Conservation (phyloP, 2,113 vertebrate genomes). For the Ciconia stormi region DNA sequence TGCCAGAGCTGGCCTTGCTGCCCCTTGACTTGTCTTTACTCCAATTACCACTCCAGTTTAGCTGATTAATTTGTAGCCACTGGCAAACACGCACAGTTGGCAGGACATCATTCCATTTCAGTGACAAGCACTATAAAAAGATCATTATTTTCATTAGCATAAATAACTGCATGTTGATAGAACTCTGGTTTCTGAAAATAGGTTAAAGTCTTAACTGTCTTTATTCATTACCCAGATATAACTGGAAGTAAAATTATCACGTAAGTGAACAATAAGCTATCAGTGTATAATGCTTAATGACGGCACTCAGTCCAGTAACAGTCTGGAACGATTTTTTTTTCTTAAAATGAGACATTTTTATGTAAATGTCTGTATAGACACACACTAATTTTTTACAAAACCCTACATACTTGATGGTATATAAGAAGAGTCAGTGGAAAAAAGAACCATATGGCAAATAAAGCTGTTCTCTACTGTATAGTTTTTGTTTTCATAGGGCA, state of each 20-base stretch:
- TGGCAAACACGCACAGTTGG: conserved; percentile 70
- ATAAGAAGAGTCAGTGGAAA: neutral
- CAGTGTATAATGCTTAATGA: conserved; percentile 22
- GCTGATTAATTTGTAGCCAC: conserved; percentile 75
- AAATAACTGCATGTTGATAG: conserved; percentile 72
- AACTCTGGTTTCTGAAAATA: conserved; percentile 67
- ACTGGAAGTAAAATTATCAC: conserved; percentile 66
- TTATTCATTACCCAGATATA: conserved; percentile 69
- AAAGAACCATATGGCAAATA: neutral
- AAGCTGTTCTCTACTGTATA: neutral
- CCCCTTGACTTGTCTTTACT: conserved; percentile 63
- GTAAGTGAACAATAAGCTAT: conserved; percentile 44
- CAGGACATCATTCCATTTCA: conserved; percentile 67
- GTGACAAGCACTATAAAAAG: conserved; percentile 73
- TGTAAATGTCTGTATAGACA: neutral
- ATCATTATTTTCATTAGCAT: conserved; percentile 76
- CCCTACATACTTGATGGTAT: neutral
- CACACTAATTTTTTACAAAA: neutral
- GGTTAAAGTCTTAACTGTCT: conserved; percentile 65
- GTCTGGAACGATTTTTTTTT: neutral
- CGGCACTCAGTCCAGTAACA: neutral
- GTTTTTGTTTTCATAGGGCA: neutral
- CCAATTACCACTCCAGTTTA: conserved; percentile 70
- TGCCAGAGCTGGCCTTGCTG: conserved; percentile 46
- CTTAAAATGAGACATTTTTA: neutral